phyloP scores from a whole-genome alignment of 2,113 vertebrate species.

The Ailurus styani region DNA sequence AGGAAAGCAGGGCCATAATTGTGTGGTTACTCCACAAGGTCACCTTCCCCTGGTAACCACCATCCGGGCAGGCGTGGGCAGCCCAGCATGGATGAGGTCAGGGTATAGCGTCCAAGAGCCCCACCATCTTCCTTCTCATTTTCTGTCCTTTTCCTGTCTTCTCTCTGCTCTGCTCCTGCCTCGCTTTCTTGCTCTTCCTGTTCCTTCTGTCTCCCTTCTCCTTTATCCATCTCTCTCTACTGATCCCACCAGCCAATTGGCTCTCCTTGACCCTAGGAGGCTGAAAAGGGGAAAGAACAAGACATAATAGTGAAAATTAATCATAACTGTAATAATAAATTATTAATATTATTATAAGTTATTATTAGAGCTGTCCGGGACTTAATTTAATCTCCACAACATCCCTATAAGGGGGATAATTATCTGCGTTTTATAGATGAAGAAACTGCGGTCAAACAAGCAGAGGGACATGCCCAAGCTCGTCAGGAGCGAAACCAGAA shows the following conservation, averaged over 20 bases:
- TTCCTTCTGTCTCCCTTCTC: background rate
- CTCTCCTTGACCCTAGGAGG: background rate
- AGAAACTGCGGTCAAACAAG: background rate
- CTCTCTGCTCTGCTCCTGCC: background rate
- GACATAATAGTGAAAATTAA: background rate
- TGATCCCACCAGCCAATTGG: background rate
- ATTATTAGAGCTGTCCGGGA: background rate
- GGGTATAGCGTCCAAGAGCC: fast-evolving
- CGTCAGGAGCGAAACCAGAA: background rate
- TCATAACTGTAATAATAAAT: background rate
- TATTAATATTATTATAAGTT: background rate
- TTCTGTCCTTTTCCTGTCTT: background rate
- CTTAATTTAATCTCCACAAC: constrained; percentile 30
- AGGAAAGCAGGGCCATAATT: background rate
- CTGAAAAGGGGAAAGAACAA: background rate
- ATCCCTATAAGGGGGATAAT: background rate
- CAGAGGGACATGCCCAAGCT: background rate
- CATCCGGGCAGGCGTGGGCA: background rate
- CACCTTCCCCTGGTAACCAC: background rate
- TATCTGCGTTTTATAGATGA: background rate
- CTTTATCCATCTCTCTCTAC: background rate
- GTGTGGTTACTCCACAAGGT: background rate
- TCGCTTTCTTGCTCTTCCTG: background rate
- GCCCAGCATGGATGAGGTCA: fast-evolving
- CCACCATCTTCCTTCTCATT: background rate